These are phyloP conservation scores for Rhizomys pruinosus DNA, from an alignment of 2,113 vertebrate genomes.

Conservation along the genomic window DNA sequence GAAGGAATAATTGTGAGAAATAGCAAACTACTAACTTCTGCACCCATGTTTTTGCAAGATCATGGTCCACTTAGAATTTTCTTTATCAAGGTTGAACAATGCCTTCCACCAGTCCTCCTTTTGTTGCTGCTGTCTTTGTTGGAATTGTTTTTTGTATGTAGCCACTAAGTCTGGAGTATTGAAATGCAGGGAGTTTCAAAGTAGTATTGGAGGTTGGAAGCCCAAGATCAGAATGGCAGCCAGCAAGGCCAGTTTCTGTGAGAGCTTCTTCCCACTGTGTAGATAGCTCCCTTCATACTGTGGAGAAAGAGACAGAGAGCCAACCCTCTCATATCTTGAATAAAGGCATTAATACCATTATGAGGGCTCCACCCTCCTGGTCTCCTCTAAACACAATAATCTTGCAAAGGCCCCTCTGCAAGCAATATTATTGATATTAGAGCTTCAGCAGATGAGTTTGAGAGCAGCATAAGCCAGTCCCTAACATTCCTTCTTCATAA, in stretches of 20 bases:
- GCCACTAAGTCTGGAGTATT: neutral
- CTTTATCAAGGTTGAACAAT: neutral
- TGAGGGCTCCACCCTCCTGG: neutral
- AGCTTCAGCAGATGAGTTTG: neutral
- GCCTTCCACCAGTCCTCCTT: too few species aligned
- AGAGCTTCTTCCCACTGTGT: neutral
- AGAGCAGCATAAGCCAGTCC: neutral
- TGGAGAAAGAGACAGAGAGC: neutral
- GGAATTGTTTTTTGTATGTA: neutral
- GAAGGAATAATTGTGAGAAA: neutral
- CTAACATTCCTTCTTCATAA: constrained; percentile 29
- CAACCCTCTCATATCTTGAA: neutral
- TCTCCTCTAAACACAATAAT: neutral
- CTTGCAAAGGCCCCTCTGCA: neutral
- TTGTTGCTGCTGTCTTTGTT: neutral
- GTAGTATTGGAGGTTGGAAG: neutral
- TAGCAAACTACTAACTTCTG: neutral
- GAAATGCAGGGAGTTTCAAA: neutral
- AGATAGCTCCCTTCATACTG: neutral
- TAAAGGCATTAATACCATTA: neutral
- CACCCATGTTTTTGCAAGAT: neutral
- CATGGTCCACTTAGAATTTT: constrained; percentile 6
- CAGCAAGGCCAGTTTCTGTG: neutral
- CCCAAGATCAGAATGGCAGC: neutral
- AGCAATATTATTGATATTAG: too few species aligned